Evolutionary conservation across 35 echinoderm and acorn worm species (phyloP).

Genomic region (Diadema setosum): DNA sequence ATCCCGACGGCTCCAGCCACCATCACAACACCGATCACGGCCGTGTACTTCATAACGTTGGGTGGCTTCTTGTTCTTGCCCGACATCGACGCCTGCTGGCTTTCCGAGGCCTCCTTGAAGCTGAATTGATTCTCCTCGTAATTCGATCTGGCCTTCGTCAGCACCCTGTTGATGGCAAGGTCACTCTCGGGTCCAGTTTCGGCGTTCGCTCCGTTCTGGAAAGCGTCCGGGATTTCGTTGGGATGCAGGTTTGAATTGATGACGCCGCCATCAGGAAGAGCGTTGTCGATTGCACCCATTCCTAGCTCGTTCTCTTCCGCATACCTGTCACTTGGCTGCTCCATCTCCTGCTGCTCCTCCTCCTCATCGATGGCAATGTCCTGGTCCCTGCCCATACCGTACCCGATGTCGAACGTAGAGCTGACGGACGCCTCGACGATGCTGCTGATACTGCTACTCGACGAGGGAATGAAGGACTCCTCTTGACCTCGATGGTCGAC

Average conservation of each 20-base stretch:
- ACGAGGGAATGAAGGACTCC: background rate
- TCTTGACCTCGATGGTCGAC: background rate
- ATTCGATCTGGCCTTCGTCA: background rate
- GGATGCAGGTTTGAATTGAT: background rate
- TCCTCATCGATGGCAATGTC: background rate
- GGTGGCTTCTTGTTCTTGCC: background rate
- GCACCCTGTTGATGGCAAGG: background rate
- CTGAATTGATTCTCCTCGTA: background rate
- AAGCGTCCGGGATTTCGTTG: background rate
- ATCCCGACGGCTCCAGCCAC: background rate
- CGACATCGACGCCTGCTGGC: background rate
- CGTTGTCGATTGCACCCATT: background rate
- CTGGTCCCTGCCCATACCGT: no score
- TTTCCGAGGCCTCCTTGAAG: background rate
- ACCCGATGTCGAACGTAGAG: no score
- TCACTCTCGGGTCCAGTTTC: background rate
- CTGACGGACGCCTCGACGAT: background rate
- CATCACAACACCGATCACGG: constrained; percentile 8
- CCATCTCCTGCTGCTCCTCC: background rate
- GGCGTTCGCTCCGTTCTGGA: background rate
- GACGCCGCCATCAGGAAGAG: no score
- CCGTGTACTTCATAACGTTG: background rate
- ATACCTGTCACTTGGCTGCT: background rate
- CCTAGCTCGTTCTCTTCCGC: background rate
- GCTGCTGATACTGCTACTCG: background rate